These are phyloP conservation scores for Gymnocypris eckloni DNA, from an alignment of 2,797 vertebrate species.

Conservation along the genomic window DNA sequence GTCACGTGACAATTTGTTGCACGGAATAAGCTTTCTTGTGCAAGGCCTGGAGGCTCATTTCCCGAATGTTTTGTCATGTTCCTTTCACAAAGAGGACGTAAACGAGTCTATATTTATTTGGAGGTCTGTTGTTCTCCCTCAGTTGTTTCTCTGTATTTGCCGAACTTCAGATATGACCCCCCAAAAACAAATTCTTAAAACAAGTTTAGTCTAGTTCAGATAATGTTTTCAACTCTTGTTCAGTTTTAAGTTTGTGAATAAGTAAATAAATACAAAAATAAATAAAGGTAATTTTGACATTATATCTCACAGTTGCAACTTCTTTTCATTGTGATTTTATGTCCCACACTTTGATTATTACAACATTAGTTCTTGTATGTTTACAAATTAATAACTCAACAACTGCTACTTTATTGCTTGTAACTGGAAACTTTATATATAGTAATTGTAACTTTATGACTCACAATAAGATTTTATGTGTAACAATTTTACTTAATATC, in stretches of 20 bases:
- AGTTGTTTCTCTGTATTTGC: constrained; percentile 56
- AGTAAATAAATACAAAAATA: neutral
- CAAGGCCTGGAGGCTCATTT: constrained; percentile 32
- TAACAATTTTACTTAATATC: neutral
- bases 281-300: neutral
- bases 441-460: neutral
- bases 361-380: neutral
- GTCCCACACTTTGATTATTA: neutral
- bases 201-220: neutral
- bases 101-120: neutral
- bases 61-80: constrained; percentile 19
- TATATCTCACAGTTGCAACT: neutral
- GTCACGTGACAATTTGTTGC: neutral
- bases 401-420: neutral
- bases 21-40: neutral
- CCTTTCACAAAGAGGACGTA: neutral
- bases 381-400: neutral
- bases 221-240: neutral
- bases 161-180: constrained; percentile 49
- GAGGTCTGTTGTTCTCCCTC: constrained; percentile 29
- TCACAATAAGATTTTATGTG: neutral
- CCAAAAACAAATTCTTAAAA: constrained; percentile 19
- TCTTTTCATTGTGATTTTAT: neutral
- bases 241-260: neutral
- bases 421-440: neutral